Conservation (phyloP, 2,888 invertebrate genomes). For the Teleogryllus oceanicus region DNA sequence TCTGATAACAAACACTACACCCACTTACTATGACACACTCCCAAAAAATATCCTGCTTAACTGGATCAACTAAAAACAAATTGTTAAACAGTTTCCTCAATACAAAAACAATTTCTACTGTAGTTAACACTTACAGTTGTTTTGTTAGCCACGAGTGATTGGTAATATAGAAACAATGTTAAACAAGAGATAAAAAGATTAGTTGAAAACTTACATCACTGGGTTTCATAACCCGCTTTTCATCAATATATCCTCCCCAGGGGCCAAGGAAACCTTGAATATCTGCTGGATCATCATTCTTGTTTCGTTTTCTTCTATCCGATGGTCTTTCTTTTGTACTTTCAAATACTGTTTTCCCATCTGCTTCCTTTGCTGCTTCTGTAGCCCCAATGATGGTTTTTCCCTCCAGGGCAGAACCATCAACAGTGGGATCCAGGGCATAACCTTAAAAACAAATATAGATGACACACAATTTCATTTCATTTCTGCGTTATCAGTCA, state of each 20-base stretch:
- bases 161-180: no score
- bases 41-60: no score
- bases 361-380: constrained; percentile 66
- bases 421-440: constrained; percentile 90
- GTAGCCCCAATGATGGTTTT: constrained; percentile 56
- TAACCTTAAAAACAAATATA: constrained; percentile 55
- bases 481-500: background rate
- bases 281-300: constrained; percentile 87
- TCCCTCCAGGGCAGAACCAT: constrained; percentile 44
- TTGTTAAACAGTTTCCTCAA: no score
- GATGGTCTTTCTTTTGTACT: constrained; percentile 65
- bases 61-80: no score
- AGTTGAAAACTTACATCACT: constrained; percentile 57
- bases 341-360: constrained; percentile 89
- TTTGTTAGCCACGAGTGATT: no score
- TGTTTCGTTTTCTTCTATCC: constrained; percentile 77
- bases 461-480: no score
- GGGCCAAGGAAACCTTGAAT: constrained; percentile 95
- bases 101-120: no score
- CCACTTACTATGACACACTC: no score
- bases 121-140: no score
- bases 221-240: constrained; percentile 83
- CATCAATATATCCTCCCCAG: constrained; percentile 93
- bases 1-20: no score
- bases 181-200: no score